Evolutionary conservation across 2,113 vertebrate genomes (phyloP).

Genomic region (Donacobius atricapilla): DNA sequence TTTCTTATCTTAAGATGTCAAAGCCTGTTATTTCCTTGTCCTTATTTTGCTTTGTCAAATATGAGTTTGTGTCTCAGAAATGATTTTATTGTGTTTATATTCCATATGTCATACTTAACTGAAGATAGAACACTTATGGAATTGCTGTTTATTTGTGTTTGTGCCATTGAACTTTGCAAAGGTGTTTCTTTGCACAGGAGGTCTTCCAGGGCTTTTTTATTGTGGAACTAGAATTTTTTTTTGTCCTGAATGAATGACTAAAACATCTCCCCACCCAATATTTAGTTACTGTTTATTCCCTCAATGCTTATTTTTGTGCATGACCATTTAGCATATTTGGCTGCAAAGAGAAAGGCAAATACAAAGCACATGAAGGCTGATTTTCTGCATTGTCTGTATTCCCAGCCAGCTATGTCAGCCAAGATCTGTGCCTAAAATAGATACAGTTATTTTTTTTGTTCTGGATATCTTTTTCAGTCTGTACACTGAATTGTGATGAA

Average conservation of each 20-base stretch:
- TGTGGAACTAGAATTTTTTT: not conserved
- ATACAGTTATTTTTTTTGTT: slow-evolving; percentile 20
- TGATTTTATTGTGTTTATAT: not conserved
- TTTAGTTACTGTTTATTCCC: not conserved
- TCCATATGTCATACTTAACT: not conserved
- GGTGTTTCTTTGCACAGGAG: not conserved
- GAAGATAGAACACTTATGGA: not conserved
- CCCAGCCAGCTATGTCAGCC: not conserved
- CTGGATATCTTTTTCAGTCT: not conserved
- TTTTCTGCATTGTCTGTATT: slow-evolving; percentile 6
- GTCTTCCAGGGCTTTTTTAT: not conserved
- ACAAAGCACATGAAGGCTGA: not conserved
- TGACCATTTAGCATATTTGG: not conserved
- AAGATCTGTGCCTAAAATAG: slow-evolving; percentile 11
- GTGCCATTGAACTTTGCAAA: not conserved
- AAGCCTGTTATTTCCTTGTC: not conserved
- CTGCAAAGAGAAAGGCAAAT: not conserved
- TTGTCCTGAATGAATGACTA: not conserved
- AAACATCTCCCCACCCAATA: not conserved
- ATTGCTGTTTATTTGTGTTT: not conserved
- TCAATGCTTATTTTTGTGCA: not conserved
- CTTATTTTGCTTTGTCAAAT: not conserved
- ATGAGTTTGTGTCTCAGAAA: not conserved
- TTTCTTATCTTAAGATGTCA: not conserved
- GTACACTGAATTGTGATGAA: not conserved